These are phyloP conservation scores for Stichopus chloronotus DNA, from an alignment of 35 echinoderm and acorn worm genomes.

Conservation along the genomic window DNA sequence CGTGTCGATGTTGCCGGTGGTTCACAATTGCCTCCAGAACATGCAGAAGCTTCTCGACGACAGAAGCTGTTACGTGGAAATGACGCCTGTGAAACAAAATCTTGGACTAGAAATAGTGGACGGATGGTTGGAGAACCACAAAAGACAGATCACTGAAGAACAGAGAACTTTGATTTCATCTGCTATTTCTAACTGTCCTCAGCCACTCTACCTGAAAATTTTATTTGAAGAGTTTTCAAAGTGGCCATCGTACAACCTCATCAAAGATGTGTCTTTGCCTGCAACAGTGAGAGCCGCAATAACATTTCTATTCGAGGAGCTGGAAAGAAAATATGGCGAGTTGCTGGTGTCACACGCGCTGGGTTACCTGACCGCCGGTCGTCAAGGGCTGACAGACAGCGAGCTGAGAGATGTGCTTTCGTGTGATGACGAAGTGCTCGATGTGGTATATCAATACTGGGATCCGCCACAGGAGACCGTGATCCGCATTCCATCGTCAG, in stretches of 20 bases:
- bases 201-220: constrained; percentile 84
- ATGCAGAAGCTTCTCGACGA: constrained; percentile 55
- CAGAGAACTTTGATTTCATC: constrained; percentile 53
- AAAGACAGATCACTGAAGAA: constrained; percentile 60
- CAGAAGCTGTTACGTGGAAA: constrained; percentile 66
- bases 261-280: constrained; percentile 42
- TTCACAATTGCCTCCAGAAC: constrained; percentile 69
- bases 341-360: constrained; percentile 76
- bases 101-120: constrained; percentile 69
- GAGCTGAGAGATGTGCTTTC: constrained; percentile 88
- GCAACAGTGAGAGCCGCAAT: constrained; percentile 68
- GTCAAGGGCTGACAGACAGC: constrained; percentile 71
- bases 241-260: constrained; percentile 74
- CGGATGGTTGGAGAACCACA: constrained; percentile 66
- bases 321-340: constrained; percentile 71
- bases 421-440: constrained; percentile 84
- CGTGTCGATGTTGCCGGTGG: constrained; percentile 74
- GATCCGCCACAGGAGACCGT: constrained; percentile 80
- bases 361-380: constrained; percentile 77
- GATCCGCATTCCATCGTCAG: constrained; percentile 77
- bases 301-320: constrained; percentile 68
- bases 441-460: constrained; percentile 94
- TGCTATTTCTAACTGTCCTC: constrained; percentile 72
- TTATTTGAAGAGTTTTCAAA: constrained; percentile 76
- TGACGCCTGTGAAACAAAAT: constrained; percentile 66